Conservation (phyloP, 2,113 vertebrate species). For the Toxostoma redivivum region DNA sequence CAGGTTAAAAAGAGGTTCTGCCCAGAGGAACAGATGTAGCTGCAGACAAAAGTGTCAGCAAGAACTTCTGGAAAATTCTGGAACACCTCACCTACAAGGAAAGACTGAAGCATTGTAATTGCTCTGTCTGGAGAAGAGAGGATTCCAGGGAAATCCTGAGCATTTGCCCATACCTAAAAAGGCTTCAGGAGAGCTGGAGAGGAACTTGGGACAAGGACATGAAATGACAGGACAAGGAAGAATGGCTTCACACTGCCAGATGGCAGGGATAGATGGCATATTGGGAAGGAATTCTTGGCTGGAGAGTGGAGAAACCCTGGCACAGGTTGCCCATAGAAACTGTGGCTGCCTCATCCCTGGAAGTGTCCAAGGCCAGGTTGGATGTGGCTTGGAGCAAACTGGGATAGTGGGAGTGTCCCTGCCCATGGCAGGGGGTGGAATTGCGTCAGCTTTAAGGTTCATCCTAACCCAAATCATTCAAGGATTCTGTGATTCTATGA, state of each 20-base stretch:
- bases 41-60: not conserved
- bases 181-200: not conserved
- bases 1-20: not conserved
- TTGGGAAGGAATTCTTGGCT: not conserved
- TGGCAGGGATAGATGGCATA: not conserved
- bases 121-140: not conserved
- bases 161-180: not conserved
- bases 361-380: not conserved
- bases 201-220: no score
- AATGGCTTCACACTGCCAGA: not conserved
- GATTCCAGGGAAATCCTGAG: not conserved
- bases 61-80: not conserved
- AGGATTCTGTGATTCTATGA: not conserved
- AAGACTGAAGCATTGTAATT: not conserved
- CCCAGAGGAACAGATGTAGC: not conserved
- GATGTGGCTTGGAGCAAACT: rapidly evolving
- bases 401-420: not conserved
- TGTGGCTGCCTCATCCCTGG: not conserved
- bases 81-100: not conserved
- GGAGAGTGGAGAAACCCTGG: not conserved
- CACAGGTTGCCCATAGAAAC: not conserved
- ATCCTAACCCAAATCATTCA: not conserved
- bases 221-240: not conserved
- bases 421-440: not conserved
- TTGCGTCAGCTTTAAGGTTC: not conserved